phyloP scores from a whole-genome alignment of 2,888 invertebrate genomes.

The Stenichneumon culpator region DNA sequence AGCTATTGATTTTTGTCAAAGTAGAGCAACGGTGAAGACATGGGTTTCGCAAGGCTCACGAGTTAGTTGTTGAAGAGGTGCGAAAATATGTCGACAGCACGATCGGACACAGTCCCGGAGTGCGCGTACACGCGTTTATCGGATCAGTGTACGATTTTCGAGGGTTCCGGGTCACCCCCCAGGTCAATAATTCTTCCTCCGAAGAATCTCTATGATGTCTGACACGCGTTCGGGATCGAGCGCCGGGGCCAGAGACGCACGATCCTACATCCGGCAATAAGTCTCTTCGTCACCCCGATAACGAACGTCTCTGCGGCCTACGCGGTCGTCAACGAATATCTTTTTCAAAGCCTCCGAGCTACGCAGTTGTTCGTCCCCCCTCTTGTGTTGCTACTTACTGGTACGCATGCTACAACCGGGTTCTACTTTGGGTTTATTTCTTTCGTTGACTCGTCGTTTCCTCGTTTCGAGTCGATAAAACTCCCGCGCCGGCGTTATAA shows the following conservation, averaged over 20 bases:
- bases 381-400: slow-evolving; percentile 14
- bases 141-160: not conserved
- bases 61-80: no score
- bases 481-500: slow-evolving; percentile 71
- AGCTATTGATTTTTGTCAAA: not conserved
- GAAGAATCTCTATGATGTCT: slow-evolving; percentile 48
- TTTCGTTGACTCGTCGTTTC: slow-evolving; percentile 62
- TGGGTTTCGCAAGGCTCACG: no score
- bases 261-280: slow-evolving; percentile 65
- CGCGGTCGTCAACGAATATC: slow-evolving; percentile 40
- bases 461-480: slow-evolving; percentile 72
- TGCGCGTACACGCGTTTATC: not conserved
- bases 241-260: not conserved
- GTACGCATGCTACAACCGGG: not conserved
- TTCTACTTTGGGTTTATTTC: slow-evolving; percentile 37
- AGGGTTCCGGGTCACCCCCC: not conserved
- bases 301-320: slow-evolving; percentile 59
- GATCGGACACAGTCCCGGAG: not conserved
- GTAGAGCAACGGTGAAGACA: not conserved
- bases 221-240: slow-evolving; percentile 41
- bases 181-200: slow-evolving; percentile 48
- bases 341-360: slow-evolving; percentile 46
- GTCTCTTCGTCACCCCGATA: slow-evolving; percentile 70
- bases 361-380: slow-evolving; percentile 32
- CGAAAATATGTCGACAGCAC: not conserved